Conservation (phyloP, 2,888 invertebrate genomes). For the Chromoteleia sp. region DNA sequence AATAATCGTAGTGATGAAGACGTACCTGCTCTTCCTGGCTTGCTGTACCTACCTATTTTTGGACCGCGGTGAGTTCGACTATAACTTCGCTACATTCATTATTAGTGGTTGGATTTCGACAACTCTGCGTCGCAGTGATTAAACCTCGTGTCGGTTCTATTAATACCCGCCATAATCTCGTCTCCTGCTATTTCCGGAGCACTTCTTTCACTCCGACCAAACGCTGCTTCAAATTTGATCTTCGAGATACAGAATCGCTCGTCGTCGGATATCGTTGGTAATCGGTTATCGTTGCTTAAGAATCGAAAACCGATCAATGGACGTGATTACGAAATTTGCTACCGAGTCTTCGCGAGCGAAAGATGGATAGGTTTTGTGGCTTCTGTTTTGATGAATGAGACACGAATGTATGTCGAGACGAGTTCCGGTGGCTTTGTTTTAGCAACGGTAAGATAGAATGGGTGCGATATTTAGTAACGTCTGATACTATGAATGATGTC, state of each 20-base stretch:
- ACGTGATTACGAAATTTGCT: neutral
- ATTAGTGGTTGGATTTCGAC: constrained; percentile 6
- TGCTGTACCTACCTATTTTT: constrained; percentile 62
- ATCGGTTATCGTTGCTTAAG: no score
- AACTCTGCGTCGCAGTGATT: constrained; percentile 19
- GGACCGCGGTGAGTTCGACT: constrained; percentile 62
- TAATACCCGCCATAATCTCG: constrained; percentile 30
- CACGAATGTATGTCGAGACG: constrained; percentile 11
- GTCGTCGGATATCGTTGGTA: no score
- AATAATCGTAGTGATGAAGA: constrained; percentile 61
- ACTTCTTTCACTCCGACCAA: neutral
- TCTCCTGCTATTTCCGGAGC: constrained; percentile 17
- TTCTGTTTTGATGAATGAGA: constrained; percentile 39
- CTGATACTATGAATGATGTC: constrained; percentile 5
- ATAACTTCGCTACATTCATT: constrained; percentile 4
- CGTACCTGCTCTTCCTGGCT: constrained; percentile 58
- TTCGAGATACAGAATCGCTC: no score
- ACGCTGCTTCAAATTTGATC: neutral
- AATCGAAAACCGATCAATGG: neutral
- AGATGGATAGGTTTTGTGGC: constrained; percentile 27
- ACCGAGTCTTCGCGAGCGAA: neutral
- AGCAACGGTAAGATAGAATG: constrained; percentile 2
- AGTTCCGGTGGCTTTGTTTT: constrained; percentile 22
- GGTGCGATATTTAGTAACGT: no score
- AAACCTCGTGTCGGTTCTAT: constrained; percentile 35